phyloP scores from a whole-genome alignment of 2,888 invertebrate species.

The Philonicus albiceps region DNA sequence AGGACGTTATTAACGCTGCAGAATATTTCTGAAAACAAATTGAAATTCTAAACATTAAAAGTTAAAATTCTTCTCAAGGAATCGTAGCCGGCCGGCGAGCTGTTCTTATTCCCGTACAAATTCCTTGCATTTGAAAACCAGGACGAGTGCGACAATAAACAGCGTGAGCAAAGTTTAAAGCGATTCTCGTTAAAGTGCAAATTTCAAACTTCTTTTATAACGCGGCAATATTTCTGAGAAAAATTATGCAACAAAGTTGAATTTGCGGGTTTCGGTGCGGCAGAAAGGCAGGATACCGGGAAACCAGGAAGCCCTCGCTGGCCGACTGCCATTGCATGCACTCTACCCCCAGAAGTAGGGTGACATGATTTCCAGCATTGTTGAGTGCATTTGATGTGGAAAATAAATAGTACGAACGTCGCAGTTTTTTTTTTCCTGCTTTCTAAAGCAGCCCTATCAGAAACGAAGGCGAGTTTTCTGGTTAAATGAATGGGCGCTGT shows the following conservation, averaged over 20 bases:
- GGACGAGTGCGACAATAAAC: neutral
- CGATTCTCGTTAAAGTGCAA: constrained; percentile 19
- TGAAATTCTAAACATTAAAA: neutral
- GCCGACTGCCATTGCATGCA: constrained; percentile 2
- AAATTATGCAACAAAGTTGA: constrained; percentile 15
- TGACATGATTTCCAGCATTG: constrained; percentile 36
- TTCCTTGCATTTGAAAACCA: neutral
- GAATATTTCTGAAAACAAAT: neutral
- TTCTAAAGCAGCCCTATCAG: constrained; percentile 19
- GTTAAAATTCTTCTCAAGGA: neutral
- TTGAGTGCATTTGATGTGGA: constrained; percentile 47
- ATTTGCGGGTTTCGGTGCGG: neutral
- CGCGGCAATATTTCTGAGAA: constrained; percentile 12
- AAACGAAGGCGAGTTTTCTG: constrained; percentile 33
- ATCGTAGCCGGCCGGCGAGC: neutral
- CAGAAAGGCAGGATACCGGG: neutral
- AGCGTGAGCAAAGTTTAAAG: neutral
- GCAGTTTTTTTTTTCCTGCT: neutral
- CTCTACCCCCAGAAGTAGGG: neutral
- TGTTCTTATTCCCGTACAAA: neutral
- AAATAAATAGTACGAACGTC: constrained; percentile 39
- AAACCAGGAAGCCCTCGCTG: neutral
- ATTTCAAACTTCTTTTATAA: constrained; percentile 18
- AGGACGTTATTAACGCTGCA: neutral
- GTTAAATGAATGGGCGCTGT: constrained; percentile 42